Evolutionary conservation across 2,888 invertebrate genomes (phyloP).

Genomic region (Aproaerema taeniolella): DNA sequence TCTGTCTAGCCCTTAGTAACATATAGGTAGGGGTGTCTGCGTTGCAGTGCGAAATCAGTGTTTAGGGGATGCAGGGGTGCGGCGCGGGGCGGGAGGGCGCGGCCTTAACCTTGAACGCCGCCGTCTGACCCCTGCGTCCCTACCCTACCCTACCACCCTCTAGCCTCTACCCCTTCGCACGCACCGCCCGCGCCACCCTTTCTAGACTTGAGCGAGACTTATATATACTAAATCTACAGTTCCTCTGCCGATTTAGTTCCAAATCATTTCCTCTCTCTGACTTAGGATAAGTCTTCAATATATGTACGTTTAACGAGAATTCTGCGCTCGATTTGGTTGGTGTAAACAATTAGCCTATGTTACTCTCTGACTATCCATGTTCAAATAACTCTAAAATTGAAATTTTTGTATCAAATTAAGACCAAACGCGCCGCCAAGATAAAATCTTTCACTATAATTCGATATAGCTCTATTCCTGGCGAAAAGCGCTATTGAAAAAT

Average conservation of each 20-base stretch:
- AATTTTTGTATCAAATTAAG: no score
- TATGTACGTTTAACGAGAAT: no score
- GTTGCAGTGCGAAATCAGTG: constrained; percentile 33
- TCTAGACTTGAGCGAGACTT: constrained; percentile 47
- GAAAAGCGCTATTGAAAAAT: no score
- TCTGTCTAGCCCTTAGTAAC: no score
- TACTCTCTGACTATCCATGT: no score
- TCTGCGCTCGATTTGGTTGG: no score
- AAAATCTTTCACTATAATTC: no score
- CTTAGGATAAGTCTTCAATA: no score
- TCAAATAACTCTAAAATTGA: no score
- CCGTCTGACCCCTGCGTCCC: constrained; percentile 53
- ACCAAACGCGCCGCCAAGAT: no score
- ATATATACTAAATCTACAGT: constrained; percentile 47
- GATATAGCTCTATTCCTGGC: no score
- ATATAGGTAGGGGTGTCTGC: constrained; percentile 12
- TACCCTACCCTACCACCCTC: constrained; percentile 31
- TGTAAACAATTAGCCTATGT: no score
- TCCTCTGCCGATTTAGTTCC: constrained; percentile 11
- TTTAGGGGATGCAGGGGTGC: constrained; percentile 23
- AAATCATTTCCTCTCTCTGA: neutral
- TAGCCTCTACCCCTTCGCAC: constrained; percentile 29
- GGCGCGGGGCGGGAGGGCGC: constrained; percentile 25
- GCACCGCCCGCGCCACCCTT: constrained; percentile 27
- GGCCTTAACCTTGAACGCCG: constrained; percentile 73